phyloP scores from a whole-genome alignment of 2,888 invertebrate genomes.

The Hydriomena furcata region DNA sequence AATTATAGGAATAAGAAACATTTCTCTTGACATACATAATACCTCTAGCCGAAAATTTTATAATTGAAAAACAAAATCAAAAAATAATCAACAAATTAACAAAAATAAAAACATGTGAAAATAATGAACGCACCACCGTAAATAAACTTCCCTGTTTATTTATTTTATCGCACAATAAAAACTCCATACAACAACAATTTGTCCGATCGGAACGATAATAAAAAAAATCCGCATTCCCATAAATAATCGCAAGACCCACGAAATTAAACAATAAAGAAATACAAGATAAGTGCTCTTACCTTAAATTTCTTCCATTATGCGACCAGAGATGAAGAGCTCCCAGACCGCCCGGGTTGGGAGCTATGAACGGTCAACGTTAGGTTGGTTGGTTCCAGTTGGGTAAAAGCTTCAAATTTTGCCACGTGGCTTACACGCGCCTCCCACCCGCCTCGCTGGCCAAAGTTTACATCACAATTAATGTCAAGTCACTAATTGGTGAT shows the following conservation, averaged over 20 bases:
- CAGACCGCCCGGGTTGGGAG: slow-evolving; percentile 17
- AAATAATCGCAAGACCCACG: slow-evolving; percentile 55
- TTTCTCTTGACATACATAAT: too few species aligned
- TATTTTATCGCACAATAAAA: slow-evolving; percentile 12
- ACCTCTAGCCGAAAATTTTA: too few species aligned
- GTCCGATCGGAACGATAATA: slow-evolving; percentile 28
- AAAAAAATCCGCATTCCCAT: slow-evolving; percentile 48
- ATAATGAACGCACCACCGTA: too few species aligned
- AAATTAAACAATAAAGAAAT: slow-evolving; percentile 63
- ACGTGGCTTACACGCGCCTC: slow-evolving; percentile 64
- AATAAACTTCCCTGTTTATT: too few species aligned
- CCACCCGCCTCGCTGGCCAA: slow-evolving; percentile 42
- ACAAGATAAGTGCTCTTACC: slow-evolving; percentile 54
- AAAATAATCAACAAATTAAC: too few species aligned
- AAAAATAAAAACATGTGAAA: too few species aligned
- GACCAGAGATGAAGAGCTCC: slow-evolving; percentile 4
- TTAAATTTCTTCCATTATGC: slow-evolving; percentile 35
- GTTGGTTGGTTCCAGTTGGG: slow-evolving; percentile 37
- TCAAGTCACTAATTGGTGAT: slow-evolving; percentile 68
- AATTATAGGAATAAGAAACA: too few species aligned
- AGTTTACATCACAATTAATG: slow-evolving; percentile 71
- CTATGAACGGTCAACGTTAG: slow-evolving; percentile 12
- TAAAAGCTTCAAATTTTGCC: slow-evolving; percentile 54
- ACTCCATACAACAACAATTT: slow-evolving; percentile 29
- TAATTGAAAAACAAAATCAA: too few species aligned